Percentiles rank a stretch among this genome's conserved stretches.
Evolutionary conservation across 2,113 vertebrate genomes (phyloP).

Genomic region (Malurus alboscapulatus): DNA sequence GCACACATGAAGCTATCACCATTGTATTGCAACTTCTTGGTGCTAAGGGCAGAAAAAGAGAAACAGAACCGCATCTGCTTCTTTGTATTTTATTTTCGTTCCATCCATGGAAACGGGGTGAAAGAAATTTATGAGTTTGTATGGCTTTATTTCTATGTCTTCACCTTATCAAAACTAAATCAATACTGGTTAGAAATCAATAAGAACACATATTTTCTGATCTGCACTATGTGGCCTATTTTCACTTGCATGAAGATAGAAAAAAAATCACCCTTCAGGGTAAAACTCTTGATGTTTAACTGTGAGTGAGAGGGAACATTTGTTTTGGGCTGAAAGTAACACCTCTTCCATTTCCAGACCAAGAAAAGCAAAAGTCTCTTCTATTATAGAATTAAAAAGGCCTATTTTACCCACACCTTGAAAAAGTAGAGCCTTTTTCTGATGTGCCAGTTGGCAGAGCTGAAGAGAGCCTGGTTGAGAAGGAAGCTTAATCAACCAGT

Average conservation of each 20-base stretch:
- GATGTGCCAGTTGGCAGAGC: background rate
- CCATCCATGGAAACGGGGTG: background rate
- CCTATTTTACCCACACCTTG: background rate
- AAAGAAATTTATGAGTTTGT: background rate
- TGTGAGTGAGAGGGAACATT: background rate
- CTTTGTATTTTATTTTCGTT: background rate
- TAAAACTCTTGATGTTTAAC: background rate
- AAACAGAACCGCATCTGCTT: background rate
- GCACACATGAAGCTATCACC: slow-evolving; percentile 8
- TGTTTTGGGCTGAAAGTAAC: background rate
- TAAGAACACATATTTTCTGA: background rate
- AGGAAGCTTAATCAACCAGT: background rate
- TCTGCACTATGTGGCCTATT: background rate
- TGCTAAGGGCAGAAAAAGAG: slow-evolving; percentile 9
- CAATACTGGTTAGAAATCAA: background rate
- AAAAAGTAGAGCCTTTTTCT: background rate
- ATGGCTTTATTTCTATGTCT: background rate
- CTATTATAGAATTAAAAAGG: background rate
- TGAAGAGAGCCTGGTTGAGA: background rate
- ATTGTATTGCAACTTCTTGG: background rate
- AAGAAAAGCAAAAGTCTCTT: background rate
- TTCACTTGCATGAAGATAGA: background rate
- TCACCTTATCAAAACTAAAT: background rate
- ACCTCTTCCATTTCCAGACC: background rate
- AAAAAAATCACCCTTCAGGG: background rate